Conservation (phyloP, 2,888 invertebrate genomes). For the Drosophila meridiana region DNA sequence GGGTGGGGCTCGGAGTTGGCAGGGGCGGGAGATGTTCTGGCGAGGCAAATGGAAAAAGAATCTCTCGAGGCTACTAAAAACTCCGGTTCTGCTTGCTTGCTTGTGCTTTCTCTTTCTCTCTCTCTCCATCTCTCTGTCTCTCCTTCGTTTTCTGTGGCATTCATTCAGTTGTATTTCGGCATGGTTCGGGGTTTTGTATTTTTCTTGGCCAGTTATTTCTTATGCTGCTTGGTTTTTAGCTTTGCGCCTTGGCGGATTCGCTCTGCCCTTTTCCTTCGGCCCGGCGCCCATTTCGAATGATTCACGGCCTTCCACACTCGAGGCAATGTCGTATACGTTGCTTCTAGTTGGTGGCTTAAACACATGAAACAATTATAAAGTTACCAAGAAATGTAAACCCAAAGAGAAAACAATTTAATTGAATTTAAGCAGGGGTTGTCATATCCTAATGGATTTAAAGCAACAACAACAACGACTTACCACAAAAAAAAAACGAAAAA, state of each 20-base stretch:
- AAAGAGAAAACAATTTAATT: constrained; percentile 80
- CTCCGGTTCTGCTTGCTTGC: constrained; percentile 41
- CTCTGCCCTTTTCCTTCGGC: neutral
- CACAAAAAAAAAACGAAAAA: constrained; percentile 41
- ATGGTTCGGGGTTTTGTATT: constrained; percentile 25
- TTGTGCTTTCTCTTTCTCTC: constrained; percentile 3
- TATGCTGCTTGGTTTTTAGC: constrained; percentile 73
- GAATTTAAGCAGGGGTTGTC: constrained; percentile 81
- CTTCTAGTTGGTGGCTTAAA: constrained; percentile 73
- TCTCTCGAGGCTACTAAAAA: constrained; percentile 79
- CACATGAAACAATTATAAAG: constrained; percentile 81
- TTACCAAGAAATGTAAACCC: constrained; percentile 79
- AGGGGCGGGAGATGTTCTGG: constrained; percentile 5
- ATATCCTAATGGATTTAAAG: constrained; percentile 80
- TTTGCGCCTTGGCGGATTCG: constrained; percentile 63
- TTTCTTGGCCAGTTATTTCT: constrained; percentile 75
- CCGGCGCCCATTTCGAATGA: constrained; percentile 1
- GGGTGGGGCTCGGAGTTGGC: neutral
- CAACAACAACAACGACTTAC: constrained; percentile 58
- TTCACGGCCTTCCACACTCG: constrained; percentile 27
- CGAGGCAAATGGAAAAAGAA: constrained; percentile 59
- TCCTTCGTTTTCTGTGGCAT: constrained; percentile 32
- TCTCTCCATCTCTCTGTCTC: constrained; percentile 10
- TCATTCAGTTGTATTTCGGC: constrained; percentile 29
- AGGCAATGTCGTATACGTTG: constrained; percentile 30